These are phyloP conservation scores for Oncorhynchus gorbuscha DNA, from an alignment of 2,113 vertebrate species.

Conservation along the genomic window DNA sequence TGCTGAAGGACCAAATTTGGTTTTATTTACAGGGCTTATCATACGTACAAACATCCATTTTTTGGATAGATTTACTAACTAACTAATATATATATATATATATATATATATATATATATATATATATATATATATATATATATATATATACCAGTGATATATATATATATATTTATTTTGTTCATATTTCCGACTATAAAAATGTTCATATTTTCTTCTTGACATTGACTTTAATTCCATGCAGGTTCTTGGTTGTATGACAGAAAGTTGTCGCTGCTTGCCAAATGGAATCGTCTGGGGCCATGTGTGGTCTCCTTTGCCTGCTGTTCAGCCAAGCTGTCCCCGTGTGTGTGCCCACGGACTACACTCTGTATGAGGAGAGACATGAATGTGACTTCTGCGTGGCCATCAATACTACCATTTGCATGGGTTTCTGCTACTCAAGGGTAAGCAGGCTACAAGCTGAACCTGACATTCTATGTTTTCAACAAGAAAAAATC, in stretches of 20 bases:
- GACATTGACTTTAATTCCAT: background rate
- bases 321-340: slow-evolving; percentile 74
- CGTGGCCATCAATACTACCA: slow-evolving; percentile 92
- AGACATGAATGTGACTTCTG: slow-evolving; percentile 89
- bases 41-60: background rate
- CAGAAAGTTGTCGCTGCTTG: background rate
- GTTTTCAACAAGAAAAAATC: background rate
- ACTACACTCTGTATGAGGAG: slow-evolving; percentile 87
- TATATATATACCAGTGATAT: no score
- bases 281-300: slow-evolving; percentile 78
- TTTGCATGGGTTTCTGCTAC: slow-evolving; percentile 92
- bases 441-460: slow-evolving; percentile 80
- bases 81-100: no score
- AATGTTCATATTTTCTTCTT: slow-evolving; percentile 7
- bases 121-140: no score
- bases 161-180: no score
- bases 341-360: slow-evolving; percentile 82
- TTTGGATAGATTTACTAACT: no score
- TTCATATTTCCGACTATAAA: background rate
- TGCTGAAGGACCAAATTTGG: background rate
- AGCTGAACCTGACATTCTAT: background rate
- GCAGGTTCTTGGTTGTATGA: slow-evolving; percentile 24
- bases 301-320: slow-evolving; percentile 76
- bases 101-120: no score
- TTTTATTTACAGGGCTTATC: background rate